Evolutionary conservation across 2,797 vertebrate species (phyloP), one percentile per base, ranked within the genome.

Genomic region (Phrynocephalus vlangalii): DNA sequence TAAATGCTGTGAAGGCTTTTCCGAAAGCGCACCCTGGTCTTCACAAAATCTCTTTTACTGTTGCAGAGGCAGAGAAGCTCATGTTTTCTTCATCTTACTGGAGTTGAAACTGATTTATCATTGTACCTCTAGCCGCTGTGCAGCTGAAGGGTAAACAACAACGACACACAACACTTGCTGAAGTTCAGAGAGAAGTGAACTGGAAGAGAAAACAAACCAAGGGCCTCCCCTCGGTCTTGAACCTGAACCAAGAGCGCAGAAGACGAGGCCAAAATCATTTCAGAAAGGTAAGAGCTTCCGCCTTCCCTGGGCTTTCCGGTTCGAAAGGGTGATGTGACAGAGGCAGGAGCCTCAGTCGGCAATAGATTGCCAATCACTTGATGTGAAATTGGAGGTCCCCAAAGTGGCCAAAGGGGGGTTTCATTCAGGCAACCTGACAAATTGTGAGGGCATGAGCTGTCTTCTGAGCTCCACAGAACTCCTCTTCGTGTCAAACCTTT

Each of bases 81-180:
- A 50, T 30, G 5, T 84, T 81, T 73, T 44, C 71, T 7, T 30
- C 85, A 75, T 82, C 52, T 86, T 91, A 90, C 92, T 92, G 86
- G 86, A 94, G 30, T 33, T 73, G 24, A n/a, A 70, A 83, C 48
- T 96, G 95, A 90, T 92, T 87, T 92, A 13, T 22, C 94, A 94
- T 90, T 93, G 93, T 93, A 94, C 92, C 94, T 87, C 89, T 87
- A 85, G 88, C 44, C 85, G 91, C 94, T 91, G 67, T 91, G 91
- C 33, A 28, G 66, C 94, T 94, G 94, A 96, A 95, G 94, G 96
- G 95, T 93, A 95, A 92, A 28, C 38, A 44, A 44, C 38, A 44
- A 94, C 1, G 16, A 63, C 15, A 63, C 91, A 85, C 92, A 96
- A 97, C 97, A 94, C 95, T 95, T 96, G 97, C 85, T 90, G 91